Percentiles rank a stretch among this genome's conserved stretches.
These are phyloP conservation scores for Cisticola juncidis DNA, from an alignment of 2,113 vertebrate genomes.

Conservation along the genomic window DNA sequence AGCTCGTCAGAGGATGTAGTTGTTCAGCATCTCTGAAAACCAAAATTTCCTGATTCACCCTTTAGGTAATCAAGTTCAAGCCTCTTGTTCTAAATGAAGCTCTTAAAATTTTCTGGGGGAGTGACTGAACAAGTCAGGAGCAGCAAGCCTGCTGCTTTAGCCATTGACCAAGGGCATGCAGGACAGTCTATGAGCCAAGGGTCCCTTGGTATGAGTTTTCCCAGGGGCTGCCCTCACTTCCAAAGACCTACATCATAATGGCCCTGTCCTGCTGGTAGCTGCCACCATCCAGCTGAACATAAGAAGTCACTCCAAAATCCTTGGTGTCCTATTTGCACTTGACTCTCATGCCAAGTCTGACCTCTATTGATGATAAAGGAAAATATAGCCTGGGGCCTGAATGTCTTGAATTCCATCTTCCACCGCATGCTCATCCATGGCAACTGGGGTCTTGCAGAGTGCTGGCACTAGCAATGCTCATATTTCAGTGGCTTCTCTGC, in stretches of 20 bases:
- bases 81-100: not conserved
- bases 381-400: not conserved
- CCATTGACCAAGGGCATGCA: fast-evolving
- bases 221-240: not conserved
- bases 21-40: not conserved
- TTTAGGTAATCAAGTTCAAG: not conserved
- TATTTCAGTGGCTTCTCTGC: not conserved
- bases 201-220: not conserved
- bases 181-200: fast-evolving
- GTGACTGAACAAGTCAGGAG: not conserved
- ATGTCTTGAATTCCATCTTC: not conserved
- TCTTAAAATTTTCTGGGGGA: not conserved
- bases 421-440: not conserved
- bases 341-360: not conserved
- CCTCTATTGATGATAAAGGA: not conserved
- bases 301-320: not conserved
- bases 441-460: not conserved
- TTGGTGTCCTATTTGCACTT: not conserved
- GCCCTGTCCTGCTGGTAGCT: not conserved
- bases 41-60: not conserved
- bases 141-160: not conserved
- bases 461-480: not conserved
- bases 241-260: not conserved
- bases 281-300: not conserved
- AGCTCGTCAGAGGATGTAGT: not conserved